Conservation (phyloP, 2,888 invertebrate species). For the Tetheella fluctuosa region DNA sequence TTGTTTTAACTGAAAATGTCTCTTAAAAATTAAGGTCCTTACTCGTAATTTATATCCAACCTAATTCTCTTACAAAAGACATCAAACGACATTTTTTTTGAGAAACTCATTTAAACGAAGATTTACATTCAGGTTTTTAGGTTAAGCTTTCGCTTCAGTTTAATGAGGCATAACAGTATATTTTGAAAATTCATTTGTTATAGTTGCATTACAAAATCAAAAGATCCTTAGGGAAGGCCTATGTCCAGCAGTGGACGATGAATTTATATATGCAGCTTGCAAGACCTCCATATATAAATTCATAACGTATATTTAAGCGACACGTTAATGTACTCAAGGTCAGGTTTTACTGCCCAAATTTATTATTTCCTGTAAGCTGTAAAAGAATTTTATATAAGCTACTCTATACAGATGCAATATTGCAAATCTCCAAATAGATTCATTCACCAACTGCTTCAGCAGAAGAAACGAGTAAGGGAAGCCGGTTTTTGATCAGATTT, state of each 20-base stretch:
- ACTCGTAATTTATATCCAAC: not conserved
- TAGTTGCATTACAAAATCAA: too few relatives aligned
- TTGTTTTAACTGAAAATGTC: not conserved
- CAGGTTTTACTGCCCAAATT: slow-evolving; percentile 42
- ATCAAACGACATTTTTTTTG: not conserved
- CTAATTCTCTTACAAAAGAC: not conserved
- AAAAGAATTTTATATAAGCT: slow-evolving; percentile 34
- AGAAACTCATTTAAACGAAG: not conserved
- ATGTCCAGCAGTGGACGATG: too few relatives aligned
- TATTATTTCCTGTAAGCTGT: slow-evolving; percentile 47
- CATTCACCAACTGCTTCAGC: not conserved
- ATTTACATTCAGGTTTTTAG: not conserved
- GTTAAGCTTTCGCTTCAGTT: slow-evolving; percentile 8
- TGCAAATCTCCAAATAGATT: not conserved
- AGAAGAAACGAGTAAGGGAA: not conserved
- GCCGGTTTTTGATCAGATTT: not conserved
- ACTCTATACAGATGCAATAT: not conserved
- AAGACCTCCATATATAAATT: not conserved
- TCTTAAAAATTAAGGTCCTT: not conserved
- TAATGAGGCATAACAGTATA: not conserved
- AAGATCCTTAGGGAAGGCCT: too few relatives aligned
- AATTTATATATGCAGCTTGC: too few relatives aligned
- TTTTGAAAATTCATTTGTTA: too few relatives aligned
- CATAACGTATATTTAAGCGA: not conserved
- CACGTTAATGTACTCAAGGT: slow-evolving; percentile 34